Evolutionary conservation across 2,113 vertebrate genomes (phyloP).

Genomic region (Plestiodon gilberti): DNA sequence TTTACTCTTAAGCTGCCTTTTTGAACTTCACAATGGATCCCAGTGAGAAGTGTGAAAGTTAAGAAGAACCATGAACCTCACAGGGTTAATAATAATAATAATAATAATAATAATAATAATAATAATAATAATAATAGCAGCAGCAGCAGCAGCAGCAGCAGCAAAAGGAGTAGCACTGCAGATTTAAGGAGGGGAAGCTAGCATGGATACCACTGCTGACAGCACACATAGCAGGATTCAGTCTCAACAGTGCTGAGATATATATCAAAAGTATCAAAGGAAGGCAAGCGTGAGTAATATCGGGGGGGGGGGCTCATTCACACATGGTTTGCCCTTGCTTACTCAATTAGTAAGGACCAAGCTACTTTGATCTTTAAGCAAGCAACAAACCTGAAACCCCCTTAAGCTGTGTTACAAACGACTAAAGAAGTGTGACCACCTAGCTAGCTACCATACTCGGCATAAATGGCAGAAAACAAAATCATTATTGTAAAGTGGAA

Average conservation of each 20-base stretch:
- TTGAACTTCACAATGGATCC: neutral
- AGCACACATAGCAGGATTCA: neutral
- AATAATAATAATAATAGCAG: no score
- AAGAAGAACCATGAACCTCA: no score
- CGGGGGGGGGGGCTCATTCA: neutral
- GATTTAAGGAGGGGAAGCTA: neutral
- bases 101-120: no score
- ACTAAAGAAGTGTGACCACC: slow-evolving; percentile 6
- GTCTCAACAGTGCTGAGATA: neutral
- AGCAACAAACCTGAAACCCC: neutral
- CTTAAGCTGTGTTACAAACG: neutral
- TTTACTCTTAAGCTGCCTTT: neutral
- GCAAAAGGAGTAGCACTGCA: no score
- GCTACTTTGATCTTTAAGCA: neutral
- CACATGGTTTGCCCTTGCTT: neutral
- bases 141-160: no score
- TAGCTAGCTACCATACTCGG: neutral
- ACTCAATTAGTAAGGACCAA: neutral
- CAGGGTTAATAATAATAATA: no score
- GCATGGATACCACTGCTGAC: neutral
- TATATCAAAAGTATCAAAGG: neutral
- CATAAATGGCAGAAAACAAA: neutral
- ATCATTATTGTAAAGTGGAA: neutral
- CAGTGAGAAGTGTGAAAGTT: no score
- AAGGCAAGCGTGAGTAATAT: neutral